phyloP scores from a whole-genome alignment of 2,113 vertebrate species.

The Notarius quadriscutis region DNA sequence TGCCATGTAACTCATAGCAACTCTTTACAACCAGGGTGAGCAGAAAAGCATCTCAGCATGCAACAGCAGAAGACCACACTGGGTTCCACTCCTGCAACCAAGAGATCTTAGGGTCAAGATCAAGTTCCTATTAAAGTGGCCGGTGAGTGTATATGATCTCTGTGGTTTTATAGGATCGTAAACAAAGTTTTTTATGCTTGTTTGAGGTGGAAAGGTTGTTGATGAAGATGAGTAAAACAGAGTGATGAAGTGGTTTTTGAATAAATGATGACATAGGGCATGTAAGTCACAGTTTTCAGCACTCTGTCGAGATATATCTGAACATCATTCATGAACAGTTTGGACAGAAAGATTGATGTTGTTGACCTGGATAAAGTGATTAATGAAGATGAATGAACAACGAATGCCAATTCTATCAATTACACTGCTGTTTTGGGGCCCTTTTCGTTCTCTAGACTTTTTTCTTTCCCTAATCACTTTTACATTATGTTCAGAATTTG shows the following conservation, averaged over 20 bases:
- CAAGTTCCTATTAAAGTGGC: too few species aligned
- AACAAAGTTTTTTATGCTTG: neutral
- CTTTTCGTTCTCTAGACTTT: neutral
- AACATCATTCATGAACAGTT: constrained; percentile 3
- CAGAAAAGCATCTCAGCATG: too few species aligned
- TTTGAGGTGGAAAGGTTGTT: neutral
- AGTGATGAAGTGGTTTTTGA: neutral
- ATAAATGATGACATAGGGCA: neutral
- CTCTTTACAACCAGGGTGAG: too few species aligned
- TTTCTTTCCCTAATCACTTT: neutral
- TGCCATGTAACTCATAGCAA: too few species aligned
- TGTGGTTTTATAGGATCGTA: too few species aligned
- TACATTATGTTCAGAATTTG: neutral
- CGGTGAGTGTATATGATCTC: too few species aligned
- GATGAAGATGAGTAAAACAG: neutral
- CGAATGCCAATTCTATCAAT: neutral
- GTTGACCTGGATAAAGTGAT: neutral
- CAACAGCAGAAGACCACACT: too few species aligned
- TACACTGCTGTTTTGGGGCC: neutral
- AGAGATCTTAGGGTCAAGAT: too few species aligned
- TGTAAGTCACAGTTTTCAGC: neutral
- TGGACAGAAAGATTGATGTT: neutral
- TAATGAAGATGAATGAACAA: neutral
- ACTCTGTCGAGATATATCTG: neutral
- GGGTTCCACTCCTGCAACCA: too few species aligned